Percentiles rank a stretch among this genome's conserved stretches.
Conservation (phyloP, 2,797 vertebrate species). For the Enteromius afrohamiltoni region DNA sequence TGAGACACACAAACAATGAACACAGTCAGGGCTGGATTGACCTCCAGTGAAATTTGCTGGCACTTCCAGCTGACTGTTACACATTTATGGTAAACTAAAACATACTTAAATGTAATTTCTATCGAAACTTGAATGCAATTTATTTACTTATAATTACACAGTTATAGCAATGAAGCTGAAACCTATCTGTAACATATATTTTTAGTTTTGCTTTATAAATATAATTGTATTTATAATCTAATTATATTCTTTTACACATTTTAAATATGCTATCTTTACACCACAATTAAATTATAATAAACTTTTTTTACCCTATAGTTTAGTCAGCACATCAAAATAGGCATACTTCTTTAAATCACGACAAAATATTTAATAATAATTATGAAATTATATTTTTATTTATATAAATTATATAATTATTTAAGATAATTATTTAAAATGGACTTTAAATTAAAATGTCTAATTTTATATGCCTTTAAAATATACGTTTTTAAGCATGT, state of each 20-base stretch:
- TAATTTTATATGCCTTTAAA: neutral
- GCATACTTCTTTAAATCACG: neutral
- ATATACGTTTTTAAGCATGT: neutral
- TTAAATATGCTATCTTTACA: neutral
- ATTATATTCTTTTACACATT: neutral
- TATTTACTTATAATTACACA: neutral
- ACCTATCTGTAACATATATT: neutral
- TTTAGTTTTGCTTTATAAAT: no score
- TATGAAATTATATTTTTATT: no score
- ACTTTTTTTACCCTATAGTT: neutral
- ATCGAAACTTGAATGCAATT: neutral
- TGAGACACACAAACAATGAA: no score
- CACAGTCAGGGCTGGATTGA: no score
- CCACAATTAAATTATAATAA: neutral
- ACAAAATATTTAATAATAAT: neutral
- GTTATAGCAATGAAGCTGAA: neutral
- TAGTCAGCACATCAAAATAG: neutral
- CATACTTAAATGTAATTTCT: neutral
- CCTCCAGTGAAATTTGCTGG: no score
- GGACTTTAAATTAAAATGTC: neutral
- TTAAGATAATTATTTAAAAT: neutral
- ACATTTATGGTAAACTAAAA: neutral
- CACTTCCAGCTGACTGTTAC: no score
- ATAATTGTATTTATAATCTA: no score
- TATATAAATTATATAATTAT: no score